Conservation (phyloP, 2,797 vertebrate genomes). For the Scolopax bukidnonensis region DNA sequence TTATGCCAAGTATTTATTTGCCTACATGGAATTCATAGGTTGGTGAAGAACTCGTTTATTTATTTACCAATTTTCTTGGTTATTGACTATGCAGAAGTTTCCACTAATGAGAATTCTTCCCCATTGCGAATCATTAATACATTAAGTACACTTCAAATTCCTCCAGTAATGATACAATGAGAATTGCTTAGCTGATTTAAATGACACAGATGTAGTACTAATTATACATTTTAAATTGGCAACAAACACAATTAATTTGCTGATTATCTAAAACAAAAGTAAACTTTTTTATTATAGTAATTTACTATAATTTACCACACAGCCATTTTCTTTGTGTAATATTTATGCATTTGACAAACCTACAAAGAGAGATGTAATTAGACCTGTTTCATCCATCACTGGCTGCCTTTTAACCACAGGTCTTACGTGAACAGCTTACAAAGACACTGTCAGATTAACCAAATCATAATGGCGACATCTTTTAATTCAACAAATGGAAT, state of each 20-base stretch:
- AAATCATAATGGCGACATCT: neutral
- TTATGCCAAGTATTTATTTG: neutral
- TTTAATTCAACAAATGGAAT: neutral
- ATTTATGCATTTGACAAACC: slow-evolving; percentile 45
- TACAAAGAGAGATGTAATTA: slow-evolving; percentile 63
- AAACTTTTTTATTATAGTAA: slow-evolving; percentile 68
- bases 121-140: slow-evolving; percentile 59
- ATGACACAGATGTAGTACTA: slow-evolving; percentile 64
- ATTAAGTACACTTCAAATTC: slow-evolving; percentile 65
- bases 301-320: slow-evolving; percentile 49
- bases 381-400: slow-evolving; percentile 62
- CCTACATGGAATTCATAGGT: neutral
- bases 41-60: slow-evolving; percentile 13
- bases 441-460: neutral
- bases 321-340: slow-evolving; percentile 28
- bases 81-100: slow-evolving; percentile 58
- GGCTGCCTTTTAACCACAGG: slow-evolving; percentile 51
- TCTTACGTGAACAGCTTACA: slow-evolving; percentile 34
- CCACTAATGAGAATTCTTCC: slow-evolving; percentile 55
- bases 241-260: slow-evolving; percentile 60
- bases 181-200: slow-evolving; percentile 62
- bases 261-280: slow-evolving; percentile 70
- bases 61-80: slow-evolving; percentile 42
- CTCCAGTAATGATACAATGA: slow-evolving; percentile 57
- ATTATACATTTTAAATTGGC: slow-evolving; percentile 64